Evolutionary conservation across 2,888 invertebrate genomes (phyloP), one percentile per base, ranked within the genome.

Genomic region (Eupithecia abbreviata): DNA sequence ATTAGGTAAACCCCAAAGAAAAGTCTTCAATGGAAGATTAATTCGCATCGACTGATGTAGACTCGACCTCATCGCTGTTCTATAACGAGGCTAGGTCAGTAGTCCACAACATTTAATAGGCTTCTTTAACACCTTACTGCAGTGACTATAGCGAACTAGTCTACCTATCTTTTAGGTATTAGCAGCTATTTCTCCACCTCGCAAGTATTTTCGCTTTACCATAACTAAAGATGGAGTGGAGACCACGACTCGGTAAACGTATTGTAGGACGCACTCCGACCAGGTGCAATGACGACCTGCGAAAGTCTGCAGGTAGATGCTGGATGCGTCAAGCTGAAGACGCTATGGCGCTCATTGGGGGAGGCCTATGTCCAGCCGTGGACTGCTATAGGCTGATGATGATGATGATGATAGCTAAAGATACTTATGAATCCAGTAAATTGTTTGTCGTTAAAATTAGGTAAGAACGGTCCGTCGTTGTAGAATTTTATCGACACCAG

Each of bases 71-170:
- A 71, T 42, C 13, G 58, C 13, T 18, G 7, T 30, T n/a, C 71
- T 71, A 62, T 43, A 69, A 84, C 69, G 77, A 74, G 79, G 83
- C 82, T 82, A 85, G 85, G 86, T 83, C 87, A 81, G 49, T 55
- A 71, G 71, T 76, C 77, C 72, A 68, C 5, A 72, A 71, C 66
- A 76, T 75, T 84, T 82, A 79, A 81, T 66, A 30, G 86, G 86
- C 82, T 86, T 86, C 86, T 10, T 55, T 66, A 41, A 77, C 77
- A 77, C 77, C 73, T 77, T 67, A 47, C 77, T 13, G 58, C 77
- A 69, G 74, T 45, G 71, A 72, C 69, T 76, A 62, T 67, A 62
- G 49, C 65, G 55, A 55, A 49, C 65, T 67, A 76, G 42, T 71
- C 9, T 58, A 58, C 55, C 55, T n/a, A n/a, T 9, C 15, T 42